Conservation (phyloP, 2,113 vertebrate genomes). For the Nansenia antarctica region DNA sequence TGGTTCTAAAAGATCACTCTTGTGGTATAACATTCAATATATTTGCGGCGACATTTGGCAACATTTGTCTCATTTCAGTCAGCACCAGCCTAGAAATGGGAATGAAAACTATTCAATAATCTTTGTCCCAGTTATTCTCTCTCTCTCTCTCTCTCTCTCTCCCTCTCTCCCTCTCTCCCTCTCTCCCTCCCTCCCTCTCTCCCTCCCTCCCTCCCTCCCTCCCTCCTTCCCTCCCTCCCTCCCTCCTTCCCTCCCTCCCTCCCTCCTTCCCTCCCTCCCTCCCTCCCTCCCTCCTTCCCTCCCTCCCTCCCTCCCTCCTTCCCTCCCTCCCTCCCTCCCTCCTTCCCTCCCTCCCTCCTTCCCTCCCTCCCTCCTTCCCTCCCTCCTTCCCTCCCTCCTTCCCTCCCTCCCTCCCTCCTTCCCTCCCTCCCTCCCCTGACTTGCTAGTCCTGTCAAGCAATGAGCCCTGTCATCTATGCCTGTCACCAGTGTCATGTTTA, state of each 20-base stretch:
- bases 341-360: not conserved
- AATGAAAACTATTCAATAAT: too few relatives aligned
- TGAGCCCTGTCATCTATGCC: not conserved
- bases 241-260: not conserved
- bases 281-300: not conserved
- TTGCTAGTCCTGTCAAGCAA: not conserved
- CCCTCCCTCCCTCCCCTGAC: not conserved
- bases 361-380: not conserved
- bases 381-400: not conserved
- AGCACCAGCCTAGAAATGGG: too few relatives aligned
- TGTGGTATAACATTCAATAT: too few relatives aligned
- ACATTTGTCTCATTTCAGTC: too few relatives aligned
- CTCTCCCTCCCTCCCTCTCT: too few relatives aligned
- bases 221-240: not conserved
- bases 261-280: not conserved
- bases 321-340: not conserved
- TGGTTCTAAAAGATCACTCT: too few relatives aligned
- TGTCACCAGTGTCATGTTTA: not conserved
- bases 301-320: not conserved
- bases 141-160: not conserved
- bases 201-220: not conserved
- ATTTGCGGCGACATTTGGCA: too few relatives aligned
- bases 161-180: not conserved
- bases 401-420: not conserved
- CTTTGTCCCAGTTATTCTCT: too few relatives aligned